These are phyloP conservation scores for Dendropsophus ebraccatus DNA, from an alignment of 2,113 vertebrate genomes.

Conservation along the genomic window DNA sequence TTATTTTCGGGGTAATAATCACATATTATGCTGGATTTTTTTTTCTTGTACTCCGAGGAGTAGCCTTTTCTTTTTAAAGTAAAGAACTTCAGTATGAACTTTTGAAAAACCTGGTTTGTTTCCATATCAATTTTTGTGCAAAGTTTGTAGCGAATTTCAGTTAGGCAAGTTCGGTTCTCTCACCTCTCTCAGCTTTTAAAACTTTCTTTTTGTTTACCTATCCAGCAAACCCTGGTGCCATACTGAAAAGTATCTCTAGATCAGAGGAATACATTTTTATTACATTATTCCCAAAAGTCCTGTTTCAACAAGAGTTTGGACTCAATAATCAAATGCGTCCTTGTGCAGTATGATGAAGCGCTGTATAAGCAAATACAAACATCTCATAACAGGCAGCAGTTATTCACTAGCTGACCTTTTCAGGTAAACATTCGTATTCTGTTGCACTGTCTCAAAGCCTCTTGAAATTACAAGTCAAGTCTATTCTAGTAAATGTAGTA, in stretches of 20 bases:
- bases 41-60: too few relatives aligned
- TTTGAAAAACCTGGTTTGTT: too few relatives aligned
- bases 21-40: too few relatives aligned
- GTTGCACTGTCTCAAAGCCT: slow-evolving; percentile 1
- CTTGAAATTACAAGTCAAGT: slow-evolving; percentile 27
- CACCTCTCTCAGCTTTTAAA: not conserved
- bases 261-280: slow-evolving; percentile 10
- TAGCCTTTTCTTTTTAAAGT: too few relatives aligned
- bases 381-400: slow-evolving; percentile 12
- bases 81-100: too few relatives aligned
- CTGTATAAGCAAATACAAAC: slow-evolving; percentile 30
- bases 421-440: slow-evolving; percentile 37
- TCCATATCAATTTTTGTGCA: too few relatives aligned
- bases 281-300: slow-evolving; percentile 20
- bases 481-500: slow-evolving; percentile 1
- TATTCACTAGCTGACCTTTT: slow-evolving; percentile 23
- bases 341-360: slow-evolving; percentile 16
- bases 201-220: not conserved
- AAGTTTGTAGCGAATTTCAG: too few relatives aligned
- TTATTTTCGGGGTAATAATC: too few relatives aligned
- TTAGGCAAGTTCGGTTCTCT: too few relatives aligned
- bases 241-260: not conserved
- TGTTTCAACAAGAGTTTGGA: slow-evolving; percentile 10
- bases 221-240: not conserved
- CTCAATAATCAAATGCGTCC: slow-evolving; percentile 9